Evolutionary conservation across 2,797 vertebrate species (phyloP), one percentile per base, ranked within the genome.

Genomic region (Kryptolebias ocellatus): DNA sequence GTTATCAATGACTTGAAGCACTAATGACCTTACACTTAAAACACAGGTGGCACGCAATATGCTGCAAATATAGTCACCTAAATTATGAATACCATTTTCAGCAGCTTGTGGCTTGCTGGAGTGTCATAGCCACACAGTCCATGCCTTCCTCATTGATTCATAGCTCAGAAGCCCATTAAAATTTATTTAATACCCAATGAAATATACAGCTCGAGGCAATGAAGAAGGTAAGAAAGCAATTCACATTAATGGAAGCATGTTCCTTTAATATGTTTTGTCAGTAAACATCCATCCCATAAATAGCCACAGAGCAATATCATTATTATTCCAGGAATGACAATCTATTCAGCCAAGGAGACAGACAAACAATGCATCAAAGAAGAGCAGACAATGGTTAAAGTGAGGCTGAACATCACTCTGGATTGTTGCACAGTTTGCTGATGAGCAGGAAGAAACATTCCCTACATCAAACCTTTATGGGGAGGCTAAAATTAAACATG

Each of bases 241-340:
- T 79, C 72, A n/a, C 78, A 85, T 79, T 84, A 89, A 81, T 83
- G 76, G 83, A 82, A 83, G 78, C 77, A 78, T 77, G 84, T 84
- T 80, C 61, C 70, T 81, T 87, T 85, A 88, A 89, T 82, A 81
- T 54, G 42, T 44, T 67, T 69, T 78, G 84, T 78, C 79, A 77
- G 81, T 81, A 79, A 84, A 88, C 80, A 85, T 80, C 67, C 62
- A 63, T 66, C 59, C 63, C 63, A 51, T 67, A 37, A 53, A 68
- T 29, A 71, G 47, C 57, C 37, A 55, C 29, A 2, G 57, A 7
- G 39, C 54, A 62, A 78, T 59, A 46, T 34, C 29, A 71, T 77
- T 69, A 70, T 74, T 60, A 67, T 76, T 79, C 69, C 53, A 58
- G 20, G 17, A 4, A 46, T 20, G 28, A 29, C 27, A 2, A 4